Conservation (phyloP, 2,888 invertebrate species). For the Oscheius onirici region DNA sequence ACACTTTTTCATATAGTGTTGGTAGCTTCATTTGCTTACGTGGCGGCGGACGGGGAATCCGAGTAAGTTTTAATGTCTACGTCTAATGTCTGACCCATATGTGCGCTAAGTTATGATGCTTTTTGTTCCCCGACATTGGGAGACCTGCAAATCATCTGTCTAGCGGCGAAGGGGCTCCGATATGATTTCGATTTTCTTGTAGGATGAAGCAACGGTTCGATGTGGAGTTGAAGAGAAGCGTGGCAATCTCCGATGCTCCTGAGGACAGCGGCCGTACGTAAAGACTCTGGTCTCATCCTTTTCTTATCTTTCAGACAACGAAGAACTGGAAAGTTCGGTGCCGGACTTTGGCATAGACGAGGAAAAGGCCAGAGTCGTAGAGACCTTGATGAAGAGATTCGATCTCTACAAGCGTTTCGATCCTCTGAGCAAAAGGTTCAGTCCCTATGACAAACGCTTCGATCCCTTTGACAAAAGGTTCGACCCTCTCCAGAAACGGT, state of each 20-base stretch:
- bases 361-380: not conserved
- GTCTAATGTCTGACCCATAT: not conserved
- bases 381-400: constrained; percentile 33
- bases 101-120: not conserved
- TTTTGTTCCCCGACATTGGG: not conserved
- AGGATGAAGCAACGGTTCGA: constrained; percentile 16
- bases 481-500: constrained; percentile 28
- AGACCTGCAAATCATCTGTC: not conserved
- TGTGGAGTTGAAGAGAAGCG: constrained; percentile 8
- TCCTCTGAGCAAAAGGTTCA: constrained; percentile 29
- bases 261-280: constrained; percentile 1
- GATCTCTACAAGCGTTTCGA: constrained; percentile 40
- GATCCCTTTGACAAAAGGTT: constrained; percentile 12
- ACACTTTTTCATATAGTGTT: constrained; percentile 5
- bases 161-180: not conserved
- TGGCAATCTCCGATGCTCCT: constrained; percentile 16
- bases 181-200: not conserved
- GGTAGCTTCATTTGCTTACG: not conserved
- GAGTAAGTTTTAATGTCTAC: constrained; percentile 4
- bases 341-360: constrained; percentile 1
- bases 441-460: not conserved
- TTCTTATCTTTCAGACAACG: constrained; percentile 11
- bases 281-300: not conserved
- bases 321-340: constrained; percentile 5
- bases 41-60: not conserved